Conservation (phyloP, 2,113 vertebrate species). For the Pluvianellus socialis region DNA sequence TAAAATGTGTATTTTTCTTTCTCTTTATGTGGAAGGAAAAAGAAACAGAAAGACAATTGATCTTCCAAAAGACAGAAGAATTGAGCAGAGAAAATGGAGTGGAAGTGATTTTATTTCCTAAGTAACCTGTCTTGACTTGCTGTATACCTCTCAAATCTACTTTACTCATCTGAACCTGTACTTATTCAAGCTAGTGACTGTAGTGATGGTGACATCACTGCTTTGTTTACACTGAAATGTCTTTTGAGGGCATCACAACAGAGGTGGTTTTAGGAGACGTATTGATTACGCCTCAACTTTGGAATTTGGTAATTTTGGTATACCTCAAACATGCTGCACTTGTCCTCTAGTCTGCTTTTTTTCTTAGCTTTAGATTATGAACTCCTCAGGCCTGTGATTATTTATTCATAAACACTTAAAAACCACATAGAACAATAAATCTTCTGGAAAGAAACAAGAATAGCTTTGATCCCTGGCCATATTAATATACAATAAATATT, state of each 20-base stretch:
- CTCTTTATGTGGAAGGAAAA: not conserved
- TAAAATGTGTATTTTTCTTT: not conserved
- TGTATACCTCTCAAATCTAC: slow-evolving; percentile 4
- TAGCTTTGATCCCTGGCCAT: slow-evolving; percentile 15
- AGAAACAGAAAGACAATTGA: not conserved
- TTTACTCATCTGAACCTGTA: slow-evolving; percentile 38
- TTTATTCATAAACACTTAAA: slow-evolving; percentile 27
- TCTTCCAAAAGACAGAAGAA: not conserved
- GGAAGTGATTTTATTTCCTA: slow-evolving; percentile 16
- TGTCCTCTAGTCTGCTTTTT: slow-evolving; percentile 24
- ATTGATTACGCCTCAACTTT: slow-evolving; percentile 25
- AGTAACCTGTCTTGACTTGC: slow-evolving; percentile 44
- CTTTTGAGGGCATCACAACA: slow-evolving; percentile 34
- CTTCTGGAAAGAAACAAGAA: not conserved
- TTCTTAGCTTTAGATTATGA: slow-evolving; percentile 5
- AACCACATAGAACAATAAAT: not conserved
- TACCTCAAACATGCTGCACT: slow-evolving; percentile 34
- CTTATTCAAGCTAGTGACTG: not conserved
- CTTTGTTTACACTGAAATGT: slow-evolving; percentile 27
- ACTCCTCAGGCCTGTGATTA: slow-evolving; percentile 5
- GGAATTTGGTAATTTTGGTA: slow-evolving; percentile 42
- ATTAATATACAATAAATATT: slow-evolving; percentile 18
- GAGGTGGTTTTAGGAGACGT: slow-evolving; percentile 16
- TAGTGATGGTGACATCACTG: slow-evolving; percentile 42
- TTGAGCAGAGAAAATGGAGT: not conserved